A percentile compares a stretch with the other conserved stretches of the same genome.
phyloP scores from a whole-genome alignment of 2,888 invertebrate genomes.

The Phortica magna region DNA sequence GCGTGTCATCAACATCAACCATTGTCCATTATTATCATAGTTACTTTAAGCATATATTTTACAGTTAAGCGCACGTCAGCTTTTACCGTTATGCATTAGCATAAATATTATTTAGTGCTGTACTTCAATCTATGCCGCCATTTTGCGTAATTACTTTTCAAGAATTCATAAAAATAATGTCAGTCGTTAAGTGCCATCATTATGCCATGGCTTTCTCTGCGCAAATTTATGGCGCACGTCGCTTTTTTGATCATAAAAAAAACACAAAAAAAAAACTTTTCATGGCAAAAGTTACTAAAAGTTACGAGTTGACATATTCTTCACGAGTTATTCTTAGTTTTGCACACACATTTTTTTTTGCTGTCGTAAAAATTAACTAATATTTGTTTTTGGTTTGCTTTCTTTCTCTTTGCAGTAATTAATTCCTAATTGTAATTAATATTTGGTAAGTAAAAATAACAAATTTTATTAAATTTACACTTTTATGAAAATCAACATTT shows the following conservation, averaged over 20 bases:
- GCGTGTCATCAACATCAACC: background rate
- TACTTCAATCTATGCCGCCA: background rate
- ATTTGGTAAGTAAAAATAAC: background rate
- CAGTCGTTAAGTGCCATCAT: conserved; percentile 16
- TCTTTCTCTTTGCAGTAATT: background rate
- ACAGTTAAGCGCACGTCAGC: conserved; percentile 16
- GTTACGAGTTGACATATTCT: background rate
- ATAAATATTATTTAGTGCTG: conserved; percentile 10
- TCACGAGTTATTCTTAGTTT: background rate
- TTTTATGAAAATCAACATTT: no score
- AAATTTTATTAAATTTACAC: no score
- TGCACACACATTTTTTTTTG: background rate
- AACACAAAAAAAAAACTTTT: background rate
- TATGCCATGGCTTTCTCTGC: background rate
- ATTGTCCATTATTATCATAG: background rate
- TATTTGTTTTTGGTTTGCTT: background rate
- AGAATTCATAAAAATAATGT: conserved; percentile 19
- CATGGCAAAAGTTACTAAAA: background rate
- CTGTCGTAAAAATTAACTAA: background rate
- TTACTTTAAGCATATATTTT: conserved; percentile 22
- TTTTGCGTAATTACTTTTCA: conserved; percentile 23
- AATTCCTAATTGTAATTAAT: background rate
- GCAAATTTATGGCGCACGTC: background rate
- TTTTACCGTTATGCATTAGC: conserved; percentile 28
- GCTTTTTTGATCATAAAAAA: background rate